phyloP scores from a whole-genome alignment of 1,140 invertebrate genomes.

The Drosophila triauraria region DNA sequence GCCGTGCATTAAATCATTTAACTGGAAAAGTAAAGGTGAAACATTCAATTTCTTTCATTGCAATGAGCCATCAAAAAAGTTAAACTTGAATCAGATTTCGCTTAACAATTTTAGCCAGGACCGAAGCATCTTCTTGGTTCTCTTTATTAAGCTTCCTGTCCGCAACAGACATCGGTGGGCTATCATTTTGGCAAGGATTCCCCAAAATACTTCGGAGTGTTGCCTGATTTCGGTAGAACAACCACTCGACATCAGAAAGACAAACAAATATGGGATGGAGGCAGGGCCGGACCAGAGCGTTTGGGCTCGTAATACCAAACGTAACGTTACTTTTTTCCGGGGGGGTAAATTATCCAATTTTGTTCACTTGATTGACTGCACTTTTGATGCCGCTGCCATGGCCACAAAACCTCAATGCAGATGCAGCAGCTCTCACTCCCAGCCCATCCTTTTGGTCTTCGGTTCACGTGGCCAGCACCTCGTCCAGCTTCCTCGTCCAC shows the following conservation, averaged over 20 bases:
- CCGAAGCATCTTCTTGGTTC: conserved; percentile 27
- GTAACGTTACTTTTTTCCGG: conserved; percentile 47
- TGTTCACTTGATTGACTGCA: conserved; percentile 79
- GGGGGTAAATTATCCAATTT: conserved; percentile 69
- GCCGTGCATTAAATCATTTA: conserved; percentile 3
- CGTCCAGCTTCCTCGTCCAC: conserved; percentile 36
- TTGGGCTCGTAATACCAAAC: conserved; percentile 35
- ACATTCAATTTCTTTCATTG: conserved; percentile 12
- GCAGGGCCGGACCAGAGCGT: not conserved
- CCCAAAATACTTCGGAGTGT: conserved; percentile 33
- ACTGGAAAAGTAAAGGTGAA: conserved; percentile 12
- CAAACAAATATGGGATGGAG: not conserved
- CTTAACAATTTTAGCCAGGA: conserved; percentile 23
- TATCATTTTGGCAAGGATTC: conserved; percentile 26
- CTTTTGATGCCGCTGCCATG: conserved; percentile 67
- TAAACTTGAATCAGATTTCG: conserved; percentile 36
- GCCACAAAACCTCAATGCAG: conserved; percentile 56
- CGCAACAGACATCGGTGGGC: conserved; percentile 44
- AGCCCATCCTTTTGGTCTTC: conserved; percentile 3
- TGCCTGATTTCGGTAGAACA: conserved; percentile 34
- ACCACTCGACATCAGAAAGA: conserved; percentile 28
- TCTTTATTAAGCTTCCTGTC: conserved; percentile 53
- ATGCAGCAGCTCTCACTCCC: conserved; percentile 41
- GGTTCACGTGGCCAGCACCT: conserved; percentile 38
- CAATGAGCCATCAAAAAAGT: conserved; percentile 20